phyloP scores from a whole-genome alignment of 2,888 invertebrate genomes.

The Masnerella sp. region DNA sequence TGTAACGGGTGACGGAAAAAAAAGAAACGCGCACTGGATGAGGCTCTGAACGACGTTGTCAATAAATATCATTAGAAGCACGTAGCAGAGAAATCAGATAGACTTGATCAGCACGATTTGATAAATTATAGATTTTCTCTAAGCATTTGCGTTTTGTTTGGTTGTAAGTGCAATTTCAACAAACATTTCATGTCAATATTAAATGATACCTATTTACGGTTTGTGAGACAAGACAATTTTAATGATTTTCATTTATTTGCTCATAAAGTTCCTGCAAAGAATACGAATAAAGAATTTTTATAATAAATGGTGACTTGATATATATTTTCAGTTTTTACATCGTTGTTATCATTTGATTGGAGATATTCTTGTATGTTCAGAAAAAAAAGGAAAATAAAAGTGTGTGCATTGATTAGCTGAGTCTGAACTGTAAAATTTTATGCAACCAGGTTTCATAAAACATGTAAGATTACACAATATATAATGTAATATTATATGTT shows the following conservation, averaged over 20 bases:
- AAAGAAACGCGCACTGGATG: slow-evolving; percentile 61
- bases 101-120: slow-evolving; percentile 17
- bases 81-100: slow-evolving; percentile 37
- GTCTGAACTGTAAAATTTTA: too few relatives aligned
- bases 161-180: slow-evolving; percentile 16
- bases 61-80: slow-evolving; percentile 45
- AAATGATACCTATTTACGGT: slow-evolving; percentile 7
- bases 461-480: too few relatives aligned
- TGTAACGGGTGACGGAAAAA: slow-evolving; percentile 65
- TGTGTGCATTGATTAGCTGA: too few relatives aligned
- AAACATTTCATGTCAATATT: slow-evolving; percentile 20
- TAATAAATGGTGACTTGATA: too few relatives aligned
- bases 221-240: not conserved
- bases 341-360: too few relatives aligned
- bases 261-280: too few relatives aligned
- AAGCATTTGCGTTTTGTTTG: slow-evolving; percentile 17
- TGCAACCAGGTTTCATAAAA: too few relatives aligned
- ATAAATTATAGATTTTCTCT: slow-evolving; percentile 51
- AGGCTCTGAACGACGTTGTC: slow-evolving; percentile 33
- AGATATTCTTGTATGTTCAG: too few relatives aligned
- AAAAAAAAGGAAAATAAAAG: too few relatives aligned
- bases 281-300: not conserved
- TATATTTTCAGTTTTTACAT: too few relatives aligned
- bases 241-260: too few relatives aligned
- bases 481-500: too few relatives aligned